Percentiles rank a stretch among this genome's conserved stretches.
These are phyloP conservation scores for Natrix natrix DNA, from an alignment of 2,797 vertebrate genomes.

Conservation along the genomic window DNA sequence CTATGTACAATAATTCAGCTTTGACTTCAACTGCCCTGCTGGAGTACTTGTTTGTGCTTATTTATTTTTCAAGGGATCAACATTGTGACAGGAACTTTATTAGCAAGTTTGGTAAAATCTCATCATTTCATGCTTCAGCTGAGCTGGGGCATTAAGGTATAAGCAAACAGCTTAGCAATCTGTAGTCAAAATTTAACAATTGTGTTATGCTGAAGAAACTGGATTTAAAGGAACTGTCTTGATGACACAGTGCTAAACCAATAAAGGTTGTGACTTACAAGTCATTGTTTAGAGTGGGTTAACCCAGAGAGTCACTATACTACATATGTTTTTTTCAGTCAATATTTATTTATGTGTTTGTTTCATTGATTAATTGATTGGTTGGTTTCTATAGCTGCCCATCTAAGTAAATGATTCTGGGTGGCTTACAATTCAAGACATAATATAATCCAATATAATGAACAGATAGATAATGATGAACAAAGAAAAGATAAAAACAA, in stretches of 20 bases:
- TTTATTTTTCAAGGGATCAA: not conserved
- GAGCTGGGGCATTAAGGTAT: not conserved
- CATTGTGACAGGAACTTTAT: not conserved
- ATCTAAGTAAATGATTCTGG: not conserved
- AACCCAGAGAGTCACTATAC: not conserved
- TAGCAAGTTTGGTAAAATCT: not conserved
- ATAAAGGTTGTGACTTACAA: not conserved
- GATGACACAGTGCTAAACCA: not conserved
- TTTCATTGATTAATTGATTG: not conserved
- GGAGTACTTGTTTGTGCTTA: not conserved
- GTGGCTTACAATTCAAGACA: not conserved
- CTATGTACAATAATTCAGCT: not conserved
- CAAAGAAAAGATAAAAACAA: not conserved
- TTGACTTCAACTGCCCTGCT: not conserved
- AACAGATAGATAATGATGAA: not conserved
- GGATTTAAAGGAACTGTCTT: not conserved
- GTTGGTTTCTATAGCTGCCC: not conserved
- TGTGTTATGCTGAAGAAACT: not conserved
- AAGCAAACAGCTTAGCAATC: constrained; percentile 43
- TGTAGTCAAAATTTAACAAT: not conserved
- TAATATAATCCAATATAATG: not conserved
- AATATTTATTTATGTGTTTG: not conserved
- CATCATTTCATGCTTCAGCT: not conserved
- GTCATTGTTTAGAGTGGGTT: not conserved
- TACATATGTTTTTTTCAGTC: not conserved